Percentiles rank a stretch among this genome's conserved stretches.
These are phyloP conservation scores for Elachura formosa DNA, from an alignment of 2,113 vertebrate species.

Conservation along the genomic window DNA sequence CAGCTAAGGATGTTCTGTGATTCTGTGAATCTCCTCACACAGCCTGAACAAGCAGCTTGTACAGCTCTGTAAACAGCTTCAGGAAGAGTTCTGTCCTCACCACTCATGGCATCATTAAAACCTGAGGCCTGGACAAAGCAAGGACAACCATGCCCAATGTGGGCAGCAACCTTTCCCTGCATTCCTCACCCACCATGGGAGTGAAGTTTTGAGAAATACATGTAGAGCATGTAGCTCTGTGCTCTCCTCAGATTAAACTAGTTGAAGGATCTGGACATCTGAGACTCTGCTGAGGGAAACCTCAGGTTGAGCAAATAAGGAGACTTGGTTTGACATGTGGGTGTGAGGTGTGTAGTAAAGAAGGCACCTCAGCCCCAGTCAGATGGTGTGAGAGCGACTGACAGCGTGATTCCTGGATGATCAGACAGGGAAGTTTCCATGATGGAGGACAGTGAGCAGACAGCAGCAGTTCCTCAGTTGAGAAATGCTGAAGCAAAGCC, in stretches of 20 bases:
- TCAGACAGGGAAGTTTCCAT: background rate
- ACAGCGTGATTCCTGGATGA: background rate
- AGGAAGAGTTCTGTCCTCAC: background rate
- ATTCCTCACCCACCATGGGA: background rate
- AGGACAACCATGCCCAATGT: accelerated
- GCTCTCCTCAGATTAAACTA: background rate
- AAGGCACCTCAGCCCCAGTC: background rate
- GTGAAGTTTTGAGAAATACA: background rate
- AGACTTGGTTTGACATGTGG: background rate
- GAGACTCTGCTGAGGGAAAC: background rate
- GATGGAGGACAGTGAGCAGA: background rate
- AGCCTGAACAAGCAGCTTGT: background rate
- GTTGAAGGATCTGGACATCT: no score
- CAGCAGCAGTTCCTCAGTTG: background rate
- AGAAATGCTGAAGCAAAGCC: background rate
- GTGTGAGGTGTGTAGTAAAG: no score
- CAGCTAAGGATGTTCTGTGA: background rate
- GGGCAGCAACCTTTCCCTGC: background rate
- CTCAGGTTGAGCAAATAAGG: no score
- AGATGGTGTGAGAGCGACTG: accelerated
- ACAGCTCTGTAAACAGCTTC: background rate
- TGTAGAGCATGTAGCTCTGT: background rate
- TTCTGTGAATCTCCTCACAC: background rate
- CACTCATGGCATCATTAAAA: accelerated
- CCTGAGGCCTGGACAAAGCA: background rate